Percentiles rank a stretch among this genome's conserved stretches.
Evolutionary conservation across 2,797 vertebrate species (phyloP).

Genomic region (Neosilurus hyrtlii): DNA sequence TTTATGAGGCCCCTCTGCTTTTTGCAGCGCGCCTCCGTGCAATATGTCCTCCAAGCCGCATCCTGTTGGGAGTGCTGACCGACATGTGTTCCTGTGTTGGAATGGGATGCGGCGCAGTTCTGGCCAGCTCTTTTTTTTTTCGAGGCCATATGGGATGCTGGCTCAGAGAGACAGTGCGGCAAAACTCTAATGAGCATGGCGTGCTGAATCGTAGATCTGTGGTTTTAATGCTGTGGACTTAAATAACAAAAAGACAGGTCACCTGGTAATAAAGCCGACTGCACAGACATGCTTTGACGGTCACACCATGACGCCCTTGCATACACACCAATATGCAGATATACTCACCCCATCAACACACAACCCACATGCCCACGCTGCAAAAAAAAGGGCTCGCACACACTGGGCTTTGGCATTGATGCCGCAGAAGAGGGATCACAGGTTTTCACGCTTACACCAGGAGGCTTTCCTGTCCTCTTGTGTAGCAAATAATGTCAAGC

Average conservation of each 20-base stretch:
- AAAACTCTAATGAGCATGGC: constrained; percentile 63
- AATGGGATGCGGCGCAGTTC: constrained; percentile 53
- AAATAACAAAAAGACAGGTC: constrained; percentile 19
- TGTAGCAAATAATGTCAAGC: constrained; percentile 60
- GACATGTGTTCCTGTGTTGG: constrained; percentile 63
- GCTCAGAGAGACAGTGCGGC: constrained; percentile 57
- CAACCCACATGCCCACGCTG: constrained; percentile 43
- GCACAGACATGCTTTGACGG: not conserved
- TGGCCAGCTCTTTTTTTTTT: constrained; percentile 57
- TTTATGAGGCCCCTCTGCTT: constrained; percentile 57
- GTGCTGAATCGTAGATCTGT: constrained; percentile 33
- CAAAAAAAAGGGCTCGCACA: constrained; percentile 45
- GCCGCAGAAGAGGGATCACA: constrained; percentile 54
- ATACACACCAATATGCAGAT: constrained; percentile 41
- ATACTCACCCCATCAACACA: constrained; percentile 44
- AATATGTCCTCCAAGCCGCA: constrained; percentile 54
- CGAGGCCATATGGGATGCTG: constrained; percentile 68
- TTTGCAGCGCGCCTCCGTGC: constrained; percentile 51
- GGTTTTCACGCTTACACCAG: constrained; percentile 64
- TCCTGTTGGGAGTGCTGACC: constrained; percentile 56
- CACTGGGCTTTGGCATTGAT: constrained; percentile 48
- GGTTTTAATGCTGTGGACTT: constrained; percentile 9
- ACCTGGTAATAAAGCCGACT: not conserved
- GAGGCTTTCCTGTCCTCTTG: constrained; percentile 70
- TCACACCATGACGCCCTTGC: constrained; percentile 33